A percentile compares a stretch with the other conserved stretches of the same genome.
phyloP scores from a whole-genome alignment of 2,888 invertebrate genomes.

The Brenthis hecate region DNA sequence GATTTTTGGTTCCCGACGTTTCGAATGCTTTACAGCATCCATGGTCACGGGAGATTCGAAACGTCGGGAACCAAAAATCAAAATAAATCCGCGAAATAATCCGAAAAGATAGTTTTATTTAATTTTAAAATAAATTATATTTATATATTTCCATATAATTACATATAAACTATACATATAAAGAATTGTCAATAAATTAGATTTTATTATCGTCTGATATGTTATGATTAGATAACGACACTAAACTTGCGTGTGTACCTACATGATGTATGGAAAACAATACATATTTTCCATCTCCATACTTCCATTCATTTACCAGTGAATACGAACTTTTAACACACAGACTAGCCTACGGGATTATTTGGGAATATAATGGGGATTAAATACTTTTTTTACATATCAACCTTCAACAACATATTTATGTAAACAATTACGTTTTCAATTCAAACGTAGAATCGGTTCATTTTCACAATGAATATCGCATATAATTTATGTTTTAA shows the following conservation, averaged over 20 bases:
- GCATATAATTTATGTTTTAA: constrained; percentile 20
- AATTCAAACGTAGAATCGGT: constrained; percentile 21
- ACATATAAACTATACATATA: constrained; percentile 50
- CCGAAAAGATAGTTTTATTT: too few species aligned
- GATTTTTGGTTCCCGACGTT: too few species aligned
- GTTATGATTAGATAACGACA: constrained; percentile 48
- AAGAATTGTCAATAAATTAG: constrained; percentile 52
- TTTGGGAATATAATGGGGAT: constrained; percentile 61
- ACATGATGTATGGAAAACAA: constrained; percentile 12
- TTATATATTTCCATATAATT: constrained; percentile 43
- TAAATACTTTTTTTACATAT: constrained; percentile 71
- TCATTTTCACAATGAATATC: constrained; percentile 10
- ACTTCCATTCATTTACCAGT: constrained; percentile 13
- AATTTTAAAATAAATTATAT: constrained; percentile 67
- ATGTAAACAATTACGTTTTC: constrained; percentile 54
- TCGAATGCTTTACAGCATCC: too few species aligned
- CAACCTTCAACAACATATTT: constrained; percentile 72
- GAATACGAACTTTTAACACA: constrained; percentile 16
- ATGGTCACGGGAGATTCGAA: too few species aligned
- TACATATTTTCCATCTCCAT: constrained; percentile 18
- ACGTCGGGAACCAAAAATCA: too few species aligned
- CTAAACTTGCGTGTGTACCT: constrained; percentile 14
- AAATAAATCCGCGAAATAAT: too few species aligned
- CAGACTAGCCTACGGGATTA: constrained; percentile 57
- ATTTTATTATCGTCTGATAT: constrained; percentile 70